Conservation (phyloP, 2,888 invertebrate species). For the Altica lythri region DNA sequence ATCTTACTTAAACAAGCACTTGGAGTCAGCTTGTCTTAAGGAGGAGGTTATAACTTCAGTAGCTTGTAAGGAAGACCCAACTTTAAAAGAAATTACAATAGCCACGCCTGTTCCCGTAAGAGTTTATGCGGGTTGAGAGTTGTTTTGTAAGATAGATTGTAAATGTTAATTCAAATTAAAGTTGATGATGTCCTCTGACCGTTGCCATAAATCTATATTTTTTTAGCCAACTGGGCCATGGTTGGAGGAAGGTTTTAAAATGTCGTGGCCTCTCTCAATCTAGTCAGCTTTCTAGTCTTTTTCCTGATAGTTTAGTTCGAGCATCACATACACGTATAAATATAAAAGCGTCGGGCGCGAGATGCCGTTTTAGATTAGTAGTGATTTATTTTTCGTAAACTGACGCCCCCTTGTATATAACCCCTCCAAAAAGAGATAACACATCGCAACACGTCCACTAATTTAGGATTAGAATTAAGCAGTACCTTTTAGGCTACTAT, state of each 20-base stretch:
- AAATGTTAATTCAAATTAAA: slow-evolving; percentile 9
- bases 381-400: slow-evolving; percentile 55
- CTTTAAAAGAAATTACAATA: slow-evolving; percentile 35
- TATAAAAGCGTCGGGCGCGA: slow-evolving; percentile 46
- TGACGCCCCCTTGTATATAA: slow-evolving; percentile 56
- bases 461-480: slow-evolving; percentile 54
- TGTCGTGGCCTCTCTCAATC: slow-evolving; percentile 34
- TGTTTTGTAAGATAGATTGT: too few relatives aligned
- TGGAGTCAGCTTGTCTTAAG: slow-evolving; percentile 86
- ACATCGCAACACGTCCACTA: slow-evolving; percentile 60
- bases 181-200: slow-evolving; percentile 2
- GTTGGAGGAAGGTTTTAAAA: slow-evolving; percentile 22
- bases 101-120: slow-evolving; percentile 43
- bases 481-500: slow-evolving; percentile 53
- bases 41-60: slow-evolving; percentile 58
- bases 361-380: slow-evolving; percentile 51
- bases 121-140: slow-evolving; percentile 48
- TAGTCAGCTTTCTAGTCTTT: slow-evolving; percentile 46
- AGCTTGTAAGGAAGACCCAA: slow-evolving; percentile 38
- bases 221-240: slow-evolving; percentile 11
- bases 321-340: slow-evolving; percentile 51
- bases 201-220: slow-evolving; percentile 25
- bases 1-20: slow-evolving; percentile 92
- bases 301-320: slow-evolving; percentile 44
- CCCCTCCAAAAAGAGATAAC: slow-evolving; percentile 52